Percentiles rank a stretch among this genome's conserved stretches.
Evolutionary conservation across 2,888 invertebrate species (phyloP).

Genomic region (Willowsia nigromaculata): DNA sequence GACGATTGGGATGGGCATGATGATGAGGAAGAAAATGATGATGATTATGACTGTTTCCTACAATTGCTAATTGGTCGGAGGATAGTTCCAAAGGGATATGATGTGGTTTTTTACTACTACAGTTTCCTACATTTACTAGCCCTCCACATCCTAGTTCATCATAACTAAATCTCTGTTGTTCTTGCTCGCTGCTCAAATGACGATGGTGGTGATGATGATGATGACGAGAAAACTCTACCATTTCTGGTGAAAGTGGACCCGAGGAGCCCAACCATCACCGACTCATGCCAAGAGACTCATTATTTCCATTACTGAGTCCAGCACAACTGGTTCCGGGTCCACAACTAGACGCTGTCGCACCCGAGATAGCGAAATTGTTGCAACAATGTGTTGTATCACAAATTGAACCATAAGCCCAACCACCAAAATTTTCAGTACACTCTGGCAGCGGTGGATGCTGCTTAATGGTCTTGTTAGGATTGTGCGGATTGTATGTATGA

Average conservation of each 20-base stretch:
- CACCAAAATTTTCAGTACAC: constrained; percentile 72
- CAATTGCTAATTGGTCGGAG: constrained; percentile 65
- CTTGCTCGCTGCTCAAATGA: constrained; percentile 11
- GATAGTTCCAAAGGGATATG: constrained; percentile 62
- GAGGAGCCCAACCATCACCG: constrained; percentile 70
- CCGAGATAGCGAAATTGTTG: constrained; percentile 38
- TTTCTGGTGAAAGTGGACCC: constrained; percentile 49
- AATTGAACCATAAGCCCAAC: constrained; percentile 75
- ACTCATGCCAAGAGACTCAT: constrained; percentile 60
- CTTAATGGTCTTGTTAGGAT: constrained; percentile 70
- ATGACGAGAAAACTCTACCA: constrained; percentile 29
- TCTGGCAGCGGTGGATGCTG: constrained; percentile 40
- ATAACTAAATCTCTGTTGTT: constrained; percentile 57
- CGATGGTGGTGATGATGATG: constrained; percentile 38
- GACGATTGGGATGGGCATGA: constrained; percentile 19
- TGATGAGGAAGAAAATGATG: constrained; percentile 37
- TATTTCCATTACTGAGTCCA: constrained; percentile 65
- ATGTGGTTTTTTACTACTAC: constrained; percentile 38
- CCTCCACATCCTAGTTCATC: constrained; percentile 23
- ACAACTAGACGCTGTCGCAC: neutral
- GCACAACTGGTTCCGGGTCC: constrained; percentile 42
- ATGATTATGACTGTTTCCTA: constrained; percentile 58
- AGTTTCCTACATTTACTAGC: constrained; percentile 20
- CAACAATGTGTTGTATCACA: constrained; percentile 72
- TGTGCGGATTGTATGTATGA: constrained; percentile 71